Conservation (phyloP, 2,888 invertebrate species). For the Sarcophaga rosellei region DNA sequence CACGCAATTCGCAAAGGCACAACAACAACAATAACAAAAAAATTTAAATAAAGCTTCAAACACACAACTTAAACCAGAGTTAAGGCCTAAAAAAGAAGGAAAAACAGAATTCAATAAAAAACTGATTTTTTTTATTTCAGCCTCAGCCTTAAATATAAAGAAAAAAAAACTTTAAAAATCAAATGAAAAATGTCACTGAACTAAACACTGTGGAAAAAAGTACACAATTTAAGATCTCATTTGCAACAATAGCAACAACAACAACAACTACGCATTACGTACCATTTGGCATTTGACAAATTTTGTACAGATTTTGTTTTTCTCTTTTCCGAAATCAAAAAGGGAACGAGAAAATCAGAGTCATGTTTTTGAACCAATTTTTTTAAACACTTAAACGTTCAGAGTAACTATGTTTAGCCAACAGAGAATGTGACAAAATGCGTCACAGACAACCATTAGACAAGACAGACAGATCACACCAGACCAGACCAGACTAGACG, state of each 20-base stretch:
- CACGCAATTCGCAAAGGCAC: constrained; percentile 20
- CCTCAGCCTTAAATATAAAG: constrained; percentile 5
- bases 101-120: constrained; percentile 11
- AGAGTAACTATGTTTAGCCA: constrained; percentile 44
- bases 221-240: constrained; percentile 50
- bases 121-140: no score
- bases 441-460: constrained; percentile 2
- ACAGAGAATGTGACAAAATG: constrained; percentile 47
- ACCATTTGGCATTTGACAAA: constrained; percentile 66
- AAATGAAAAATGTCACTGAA: constrained; percentile 69
- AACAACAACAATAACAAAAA: no score
- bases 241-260: constrained; percentile 24
- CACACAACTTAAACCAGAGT: constrained; percentile 1
- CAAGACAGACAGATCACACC: not conserved
- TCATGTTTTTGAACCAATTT: constrained; percentile 34
- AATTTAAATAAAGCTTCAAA: constrained; percentile 1
- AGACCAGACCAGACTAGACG: not conserved
- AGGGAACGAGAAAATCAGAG: constrained; percentile 21
- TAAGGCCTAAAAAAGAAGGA: not conserved
- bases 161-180: constrained; percentile 48
- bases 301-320: constrained; percentile 57
- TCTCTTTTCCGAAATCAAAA: not conserved
- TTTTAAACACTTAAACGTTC: not conserved
- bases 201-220: constrained; percentile 41
- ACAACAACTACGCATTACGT: constrained; percentile 16